Percentiles rank a stretch among this genome's conserved stretches.
Evolutionary conservation across 2,797 vertebrate species (phyloP).

Genomic region (Odontamblyopus rebecca): DNA sequence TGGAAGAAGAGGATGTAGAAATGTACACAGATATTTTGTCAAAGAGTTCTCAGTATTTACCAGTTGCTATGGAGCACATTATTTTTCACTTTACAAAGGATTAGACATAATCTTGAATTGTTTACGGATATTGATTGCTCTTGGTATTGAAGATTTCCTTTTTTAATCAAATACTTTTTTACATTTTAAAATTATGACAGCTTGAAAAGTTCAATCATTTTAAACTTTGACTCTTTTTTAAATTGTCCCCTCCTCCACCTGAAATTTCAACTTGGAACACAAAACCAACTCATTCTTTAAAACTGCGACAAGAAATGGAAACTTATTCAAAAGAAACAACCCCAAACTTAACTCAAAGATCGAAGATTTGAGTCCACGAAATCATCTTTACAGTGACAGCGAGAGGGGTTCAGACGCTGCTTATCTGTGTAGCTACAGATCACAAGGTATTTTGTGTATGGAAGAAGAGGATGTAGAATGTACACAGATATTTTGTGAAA

Average conservation of each 20-base stretch:
- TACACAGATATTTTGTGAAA: no score
- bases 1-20: no score
- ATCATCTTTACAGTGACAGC: slow-evolving; percentile 40
- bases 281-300: slow-evolving; percentile 19
- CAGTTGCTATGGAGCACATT: no score
- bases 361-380: slow-evolving; percentile 37
- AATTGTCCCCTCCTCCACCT: not conserved
- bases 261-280: not conserved
- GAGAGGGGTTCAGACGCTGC: slow-evolving; percentile 30
- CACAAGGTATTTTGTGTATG: no score
- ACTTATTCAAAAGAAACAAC: slow-evolving; percentile 52
- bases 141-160: no score
- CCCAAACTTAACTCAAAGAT: slow-evolving; percentile 38
- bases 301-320: slow-evolving; percentile 25
- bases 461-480: no score
- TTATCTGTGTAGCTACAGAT: slow-evolving; percentile 43
- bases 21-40: no score
- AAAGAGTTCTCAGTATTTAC: no score
- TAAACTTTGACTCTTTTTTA: not conserved
- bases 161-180: not conserved
- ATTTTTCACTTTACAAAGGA: no score
- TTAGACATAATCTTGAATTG: no score
- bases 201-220: not conserved
- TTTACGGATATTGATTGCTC: no score
- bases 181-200: not conserved